Evolutionary conservation across 2,113 vertebrate species (phyloP).

Genomic region (Isichthys henryi): DNA sequence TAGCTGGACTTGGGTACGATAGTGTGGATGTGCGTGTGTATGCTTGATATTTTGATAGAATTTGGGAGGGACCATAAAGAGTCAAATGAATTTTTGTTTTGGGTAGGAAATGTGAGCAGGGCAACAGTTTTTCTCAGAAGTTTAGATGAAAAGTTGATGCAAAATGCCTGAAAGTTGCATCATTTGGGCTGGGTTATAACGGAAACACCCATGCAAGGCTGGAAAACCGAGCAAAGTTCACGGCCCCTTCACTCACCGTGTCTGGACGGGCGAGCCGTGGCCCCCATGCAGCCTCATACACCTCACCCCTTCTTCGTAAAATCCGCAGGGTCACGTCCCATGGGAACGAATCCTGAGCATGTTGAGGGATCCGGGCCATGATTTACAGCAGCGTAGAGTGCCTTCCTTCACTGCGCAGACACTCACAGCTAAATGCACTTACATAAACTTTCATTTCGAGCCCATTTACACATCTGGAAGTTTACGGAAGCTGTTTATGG

Average conservation of each 20-base stretch:
- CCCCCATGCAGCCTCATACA: not conserved
- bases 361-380: not conserved
- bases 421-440: not conserved
- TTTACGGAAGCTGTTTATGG: not conserved
- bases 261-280: no score
- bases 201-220: not conserved
- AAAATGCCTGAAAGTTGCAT: not conserved
- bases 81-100: not conserved
- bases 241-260: not conserved
- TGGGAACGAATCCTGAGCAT: not conserved
- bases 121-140: not conserved
- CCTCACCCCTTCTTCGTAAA: not conserved
- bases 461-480: constrained; percentile 2
- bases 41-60: not conserved
- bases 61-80: not conserved
- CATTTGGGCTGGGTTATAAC: not conserved
- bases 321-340: not conserved
- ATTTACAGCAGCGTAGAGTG: not conserved
- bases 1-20: not conserved
- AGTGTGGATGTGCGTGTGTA: not conserved
- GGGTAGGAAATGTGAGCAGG: not conserved
- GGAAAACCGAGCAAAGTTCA: not conserved
- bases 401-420: not conserved
- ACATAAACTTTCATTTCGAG: constrained; percentile 7
- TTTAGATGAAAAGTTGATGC: not conserved